Evolutionary conservation across 2,113 vertebrate genomes (phyloP).

Genomic region (Petaurus breviceps): DNA sequence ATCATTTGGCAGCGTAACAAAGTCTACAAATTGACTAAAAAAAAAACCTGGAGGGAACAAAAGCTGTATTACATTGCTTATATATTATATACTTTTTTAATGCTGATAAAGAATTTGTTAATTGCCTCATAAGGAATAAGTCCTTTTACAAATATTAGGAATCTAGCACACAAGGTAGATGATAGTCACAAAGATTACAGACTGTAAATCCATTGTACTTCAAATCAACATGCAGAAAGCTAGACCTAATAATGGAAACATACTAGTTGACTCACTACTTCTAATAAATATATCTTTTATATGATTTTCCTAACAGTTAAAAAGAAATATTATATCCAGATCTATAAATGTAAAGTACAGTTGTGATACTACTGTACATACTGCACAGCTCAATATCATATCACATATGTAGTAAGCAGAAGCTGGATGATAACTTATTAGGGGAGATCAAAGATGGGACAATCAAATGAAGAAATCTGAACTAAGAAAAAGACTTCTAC

Average conservation of each 20-base stretch:
- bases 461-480: background rate
- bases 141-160: background rate
- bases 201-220: background rate
- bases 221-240: background rate
- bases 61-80: conserved; percentile 60
- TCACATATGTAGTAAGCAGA: background rate
- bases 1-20: conserved; percentile 11
- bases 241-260: background rate
- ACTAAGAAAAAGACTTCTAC: background rate
- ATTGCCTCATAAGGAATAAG: background rate
- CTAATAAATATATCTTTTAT: background rate
- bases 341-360: background rate
- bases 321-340: background rate
- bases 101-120: conserved; percentile 10
- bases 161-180: fast-evolving
- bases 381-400: background rate
- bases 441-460: background rate
- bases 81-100: conserved; percentile 71
- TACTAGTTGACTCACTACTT: background rate
- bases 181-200: background rate
- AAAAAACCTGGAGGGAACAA: conserved; percentile 42
- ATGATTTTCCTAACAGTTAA: background rate
- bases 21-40: background rate
- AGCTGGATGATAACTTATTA: background rate
- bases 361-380: background rate